Evolutionary conservation across 2,888 invertebrate genomes (phyloP).

Genomic region (Epirrhoe alternata): DNA sequence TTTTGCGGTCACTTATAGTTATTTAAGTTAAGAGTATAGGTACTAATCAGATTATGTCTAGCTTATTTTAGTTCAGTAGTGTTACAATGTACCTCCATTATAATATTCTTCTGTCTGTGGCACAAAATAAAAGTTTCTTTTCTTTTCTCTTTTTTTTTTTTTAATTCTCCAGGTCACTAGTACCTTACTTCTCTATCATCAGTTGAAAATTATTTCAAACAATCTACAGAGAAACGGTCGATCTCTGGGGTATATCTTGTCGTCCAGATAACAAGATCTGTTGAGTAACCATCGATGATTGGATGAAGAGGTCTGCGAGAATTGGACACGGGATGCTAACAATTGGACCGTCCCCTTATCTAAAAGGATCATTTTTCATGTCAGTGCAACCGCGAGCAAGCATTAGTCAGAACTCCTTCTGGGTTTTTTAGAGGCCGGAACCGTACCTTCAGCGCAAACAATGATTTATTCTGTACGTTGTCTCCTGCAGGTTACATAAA

Average conservation of each 20-base stretch:
- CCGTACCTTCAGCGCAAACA: conserved; percentile 63
- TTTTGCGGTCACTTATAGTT: no score
- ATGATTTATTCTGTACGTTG: conserved; percentile 46
- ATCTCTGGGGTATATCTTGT: conserved; percentile 56
- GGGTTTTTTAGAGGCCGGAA: conserved; percentile 67
- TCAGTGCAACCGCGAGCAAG: conserved; percentile 71
- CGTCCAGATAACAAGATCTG: conserved; percentile 49
- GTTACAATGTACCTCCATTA: no score
- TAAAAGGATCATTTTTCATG: conserved; percentile 80
- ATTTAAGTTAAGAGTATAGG: no score
- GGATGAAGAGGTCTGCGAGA: conserved; percentile 46
- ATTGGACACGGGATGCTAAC: conserved; percentile 66
- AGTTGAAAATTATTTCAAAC: conserved; percentile 62
- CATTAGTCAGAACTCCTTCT: conserved; percentile 78
- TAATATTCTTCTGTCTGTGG: no score
- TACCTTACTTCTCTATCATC: conserved; percentile 45
- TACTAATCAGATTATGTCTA: no score
- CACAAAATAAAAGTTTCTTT: no score
- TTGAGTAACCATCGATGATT: background rate
- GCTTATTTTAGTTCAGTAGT: no score
- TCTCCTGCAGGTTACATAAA: background rate
- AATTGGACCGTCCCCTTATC: conserved; percentile 76
- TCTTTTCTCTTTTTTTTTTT: no score
- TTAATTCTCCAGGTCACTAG: conserved; percentile 6
- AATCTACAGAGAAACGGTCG: conserved; percentile 54